Conservation (phyloP, 2,797 vertebrate species). For the Poeciliopsis paucimaculata region DNA sequence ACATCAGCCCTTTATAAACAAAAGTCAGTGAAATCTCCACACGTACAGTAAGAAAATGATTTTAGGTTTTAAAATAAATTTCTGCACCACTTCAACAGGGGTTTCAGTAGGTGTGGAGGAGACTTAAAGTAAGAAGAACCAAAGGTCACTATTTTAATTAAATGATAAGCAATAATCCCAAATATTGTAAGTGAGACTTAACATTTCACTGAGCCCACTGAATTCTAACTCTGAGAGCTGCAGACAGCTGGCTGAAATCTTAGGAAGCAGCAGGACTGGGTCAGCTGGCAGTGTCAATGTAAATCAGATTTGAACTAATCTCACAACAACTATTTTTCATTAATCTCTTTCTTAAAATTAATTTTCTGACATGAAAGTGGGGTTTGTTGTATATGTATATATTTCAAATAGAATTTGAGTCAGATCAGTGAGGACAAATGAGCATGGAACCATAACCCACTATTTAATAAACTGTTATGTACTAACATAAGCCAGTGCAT, state of each 20-base stretch:
- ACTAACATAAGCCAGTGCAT: not conserved
- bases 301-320: constrained; percentile 60
- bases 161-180: not conserved
- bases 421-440: no score
- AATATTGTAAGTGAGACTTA: not conserved
- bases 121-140: not conserved
- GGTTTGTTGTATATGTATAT: not conserved
- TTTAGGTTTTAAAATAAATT: not conserved
- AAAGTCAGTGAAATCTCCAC: not conserved
- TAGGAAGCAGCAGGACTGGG: constrained; percentile 36
- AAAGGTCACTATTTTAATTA: not conserved
- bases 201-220: constrained; percentile 11
- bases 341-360: constrained; percentile 57
- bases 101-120: not conserved
- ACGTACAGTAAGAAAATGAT: not conserved
- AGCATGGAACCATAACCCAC: no score
- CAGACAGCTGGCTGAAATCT: constrained; percentile 48
- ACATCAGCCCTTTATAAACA: not conserved
- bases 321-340: constrained; percentile 57
- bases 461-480: not conserved
- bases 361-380: constrained; percentile 46
- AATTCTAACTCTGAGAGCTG: constrained; percentile 1
- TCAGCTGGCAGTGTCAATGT: constrained; percentile 47
- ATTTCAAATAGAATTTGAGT: no score
- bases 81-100: not conserved